Conservation (phyloP, 1,140 invertebrate species). For the Dreissena rostriformis region DNA sequence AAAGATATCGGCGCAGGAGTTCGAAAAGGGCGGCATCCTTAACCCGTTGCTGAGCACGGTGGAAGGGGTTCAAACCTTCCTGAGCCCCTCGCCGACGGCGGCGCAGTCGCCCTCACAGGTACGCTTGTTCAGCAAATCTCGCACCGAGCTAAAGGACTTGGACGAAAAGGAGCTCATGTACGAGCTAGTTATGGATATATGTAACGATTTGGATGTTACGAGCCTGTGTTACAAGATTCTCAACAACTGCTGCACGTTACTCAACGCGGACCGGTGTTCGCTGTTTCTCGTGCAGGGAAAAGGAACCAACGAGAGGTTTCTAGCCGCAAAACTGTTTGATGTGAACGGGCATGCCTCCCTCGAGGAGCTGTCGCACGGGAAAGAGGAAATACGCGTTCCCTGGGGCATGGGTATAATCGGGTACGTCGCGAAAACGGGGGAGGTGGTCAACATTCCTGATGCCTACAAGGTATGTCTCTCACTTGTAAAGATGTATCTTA, state of each 20-base stretch:
- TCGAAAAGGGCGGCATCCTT: conserved; percentile 93
- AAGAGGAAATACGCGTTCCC: conserved; percentile 95
- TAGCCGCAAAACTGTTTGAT: conserved; percentile 97
- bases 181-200: conserved; percentile 98
- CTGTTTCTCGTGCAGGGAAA: conserved; percentile 93
- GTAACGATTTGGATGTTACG: conserved; percentile 96
- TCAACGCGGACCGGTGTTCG: conserved; percentile 96
- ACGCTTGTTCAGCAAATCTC: conserved; percentile 70
- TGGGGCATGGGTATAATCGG: conserved; percentile 93
- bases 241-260: conserved; percentile 95
- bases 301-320: conserved; percentile 82
- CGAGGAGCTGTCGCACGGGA: conserved; percentile 92
- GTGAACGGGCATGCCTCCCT: conserved; percentile 87
- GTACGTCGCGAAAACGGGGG: conserved; percentile 95
- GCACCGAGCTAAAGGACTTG: conserved; percentile 92
- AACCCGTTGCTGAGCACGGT: conserved; percentile 94
- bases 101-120: conserved; percentile 61
- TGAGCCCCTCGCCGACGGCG: conserved; percentile 81
- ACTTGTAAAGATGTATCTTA: background rate
- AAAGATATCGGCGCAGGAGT: conserved; percentile 97
- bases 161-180: conserved; percentile 98
- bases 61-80: conserved; percentile 94
- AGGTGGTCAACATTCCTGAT: conserved; percentile 96
- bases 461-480: conserved; percentile 91
- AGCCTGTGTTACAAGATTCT: conserved; percentile 97